Evolutionary conservation across 1,140 invertebrate species (phyloP).

Genomic region (Diorhabda carinulata): DNA sequence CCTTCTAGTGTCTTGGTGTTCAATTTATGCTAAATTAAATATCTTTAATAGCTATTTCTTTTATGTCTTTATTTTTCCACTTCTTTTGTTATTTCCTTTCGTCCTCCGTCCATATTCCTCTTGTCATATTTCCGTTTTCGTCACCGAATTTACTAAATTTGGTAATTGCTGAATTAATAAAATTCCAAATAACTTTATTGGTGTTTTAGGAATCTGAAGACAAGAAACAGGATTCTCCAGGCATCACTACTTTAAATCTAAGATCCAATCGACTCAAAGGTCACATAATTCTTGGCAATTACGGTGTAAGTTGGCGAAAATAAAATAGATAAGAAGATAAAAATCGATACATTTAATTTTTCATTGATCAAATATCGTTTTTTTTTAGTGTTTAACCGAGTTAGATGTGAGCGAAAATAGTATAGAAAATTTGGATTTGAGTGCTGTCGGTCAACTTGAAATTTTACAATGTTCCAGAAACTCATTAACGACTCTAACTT

Average conservation of each 20-base stretch:
- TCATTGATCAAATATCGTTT: constrained; percentile 17
- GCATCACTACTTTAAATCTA: constrained; percentile 66
- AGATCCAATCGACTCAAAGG: constrained; percentile 73
- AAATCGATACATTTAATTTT: neutral
- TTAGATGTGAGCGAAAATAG: constrained; percentile 76
- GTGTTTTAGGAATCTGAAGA: constrained; percentile 30
- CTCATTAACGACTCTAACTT: constrained; percentile 61
- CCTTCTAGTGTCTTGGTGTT: no score
- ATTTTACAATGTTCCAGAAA: constrained; percentile 70
- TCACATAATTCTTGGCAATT: constrained; percentile 78
- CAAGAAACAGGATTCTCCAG: constrained; percentile 30
- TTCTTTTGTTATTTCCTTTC: no score
- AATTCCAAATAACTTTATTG: neutral
- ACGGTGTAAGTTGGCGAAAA: constrained; percentile 62
- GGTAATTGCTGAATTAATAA: no score
- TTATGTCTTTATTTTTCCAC: no score
- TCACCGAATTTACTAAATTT: no score
- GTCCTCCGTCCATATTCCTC: no score
- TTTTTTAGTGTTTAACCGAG: constrained; percentile 62
- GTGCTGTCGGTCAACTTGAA: constrained; percentile 65
- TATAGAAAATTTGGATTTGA: constrained; percentile 70
- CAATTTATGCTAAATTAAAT: no score
- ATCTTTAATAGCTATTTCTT: no score
- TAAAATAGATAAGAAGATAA: neutral
- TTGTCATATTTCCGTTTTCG: no score